These are phyloP conservation scores for Melitaea athalia DNA, from an alignment of 2,888 invertebrate genomes.

Conservation along the genomic window DNA sequence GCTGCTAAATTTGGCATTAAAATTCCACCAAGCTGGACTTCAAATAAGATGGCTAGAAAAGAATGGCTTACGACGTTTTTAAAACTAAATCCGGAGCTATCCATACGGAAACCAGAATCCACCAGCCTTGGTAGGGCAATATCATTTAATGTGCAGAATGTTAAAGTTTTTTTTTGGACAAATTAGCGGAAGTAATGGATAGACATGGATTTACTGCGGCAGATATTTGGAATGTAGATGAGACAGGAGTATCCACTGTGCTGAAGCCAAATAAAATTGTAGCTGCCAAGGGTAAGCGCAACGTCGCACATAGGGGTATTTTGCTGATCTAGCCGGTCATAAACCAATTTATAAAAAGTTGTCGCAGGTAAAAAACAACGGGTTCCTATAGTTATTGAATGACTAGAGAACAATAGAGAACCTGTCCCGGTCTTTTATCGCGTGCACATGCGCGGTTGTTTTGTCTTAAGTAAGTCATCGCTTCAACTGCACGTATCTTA, in stretches of 20 bases:
- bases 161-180: slow-evolving; percentile 43
- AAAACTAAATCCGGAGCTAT: slow-evolving; percentile 43
- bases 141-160: slow-evolving; percentile 46
- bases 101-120: slow-evolving; percentile 44
- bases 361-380: too few species aligned
- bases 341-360: too few species aligned
- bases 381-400: too few species aligned
- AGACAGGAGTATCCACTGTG: slow-evolving; percentile 45
- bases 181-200: slow-evolving; percentile 44
- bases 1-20: slow-evolving; percentile 37
- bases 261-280: slow-evolving; percentile 45
- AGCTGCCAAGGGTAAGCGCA: slow-evolving; percentile 44
- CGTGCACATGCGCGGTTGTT: too few species aligned
- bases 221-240: slow-evolving; percentile 43
- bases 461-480: too few species aligned
- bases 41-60: slow-evolving; percentile 40
- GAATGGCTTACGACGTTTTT: slow-evolving; percentile 44
- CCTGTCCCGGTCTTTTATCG: too few species aligned
- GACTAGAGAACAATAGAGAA: too few species aligned
- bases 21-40: slow-evolving; percentile 36
- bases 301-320: slow-evolving; percentile 13
- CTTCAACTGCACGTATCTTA: too few species aligned
- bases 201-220: slow-evolving; percentile 38
- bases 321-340: too few species aligned
- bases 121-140: slow-evolving; percentile 46